A percentile compares a stretch with the other conserved stretches of the same genome.
Conservation (phyloP, 2,888 invertebrate genomes). For the Cheilosia vernalis region DNA sequence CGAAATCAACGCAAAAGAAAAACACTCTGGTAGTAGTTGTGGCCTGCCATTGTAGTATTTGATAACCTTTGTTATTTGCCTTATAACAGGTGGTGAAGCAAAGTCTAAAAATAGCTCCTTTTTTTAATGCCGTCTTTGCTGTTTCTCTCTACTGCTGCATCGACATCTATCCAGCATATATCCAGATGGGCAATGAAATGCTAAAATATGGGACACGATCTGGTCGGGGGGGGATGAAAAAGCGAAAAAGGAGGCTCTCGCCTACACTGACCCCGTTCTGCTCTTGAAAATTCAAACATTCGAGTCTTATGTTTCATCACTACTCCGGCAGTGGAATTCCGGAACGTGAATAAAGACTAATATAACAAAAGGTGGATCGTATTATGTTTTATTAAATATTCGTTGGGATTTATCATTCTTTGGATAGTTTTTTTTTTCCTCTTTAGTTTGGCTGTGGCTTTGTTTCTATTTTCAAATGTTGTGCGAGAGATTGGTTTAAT, state of each 20-base stretch:
- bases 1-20: slow-evolving; percentile 4
- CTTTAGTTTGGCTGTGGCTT: slow-evolving; percentile 14
- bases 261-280: slow-evolving; percentile 40
- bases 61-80: slow-evolving; percentile 1
- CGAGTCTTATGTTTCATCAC: slow-evolving; percentile 48
- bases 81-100: slow-evolving; percentile 42
- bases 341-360: slow-evolving; percentile 10
- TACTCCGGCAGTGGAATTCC: slow-evolving; percentile 34
- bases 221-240: neutral
- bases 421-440: slow-evolving; percentile 25
- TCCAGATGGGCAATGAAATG: slow-evolving; percentile 52
- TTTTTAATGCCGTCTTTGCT: slow-evolving; percentile 1
- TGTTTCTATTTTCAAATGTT: slow-evolving; percentile 57
- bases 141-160: slow-evolving; percentile 72
- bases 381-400: slow-evolving; percentile 59
- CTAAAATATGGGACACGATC: slow-evolving; percentile 48
- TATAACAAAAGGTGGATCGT: slow-evolving; percentile 54
- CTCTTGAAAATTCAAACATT: slow-evolving; percentile 60
- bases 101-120: neutral
- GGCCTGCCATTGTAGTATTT: neutral
- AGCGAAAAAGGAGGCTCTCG: neutral
- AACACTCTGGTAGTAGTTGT: neutral
- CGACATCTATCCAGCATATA: slow-evolving; percentile 51
- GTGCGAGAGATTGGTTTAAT: slow-evolving; percentile 62
- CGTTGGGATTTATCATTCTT: slow-evolving; percentile 53